phyloP scores from a whole-genome alignment of 1,140 invertebrate genomes.

The Sinella curviseta region DNA sequence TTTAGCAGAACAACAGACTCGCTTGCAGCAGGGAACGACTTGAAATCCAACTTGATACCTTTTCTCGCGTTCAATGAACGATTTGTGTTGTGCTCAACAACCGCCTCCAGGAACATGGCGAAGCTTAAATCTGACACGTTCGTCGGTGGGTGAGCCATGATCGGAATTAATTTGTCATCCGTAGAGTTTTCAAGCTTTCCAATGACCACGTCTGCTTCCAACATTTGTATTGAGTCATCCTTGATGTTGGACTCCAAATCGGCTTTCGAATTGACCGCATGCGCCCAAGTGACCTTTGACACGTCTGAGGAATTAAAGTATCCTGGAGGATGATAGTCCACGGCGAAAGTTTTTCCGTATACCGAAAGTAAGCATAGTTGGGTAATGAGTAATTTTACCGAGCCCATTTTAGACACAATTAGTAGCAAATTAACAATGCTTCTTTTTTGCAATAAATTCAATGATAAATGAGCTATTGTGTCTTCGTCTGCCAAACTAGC shows the following conservation, averaged over 20 bases:
- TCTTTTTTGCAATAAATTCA: too few relatives aligned
- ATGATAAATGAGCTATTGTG: too few relatives aligned
- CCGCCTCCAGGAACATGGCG: constrained; percentile 67
- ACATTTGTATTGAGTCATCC: constrained; percentile 65
- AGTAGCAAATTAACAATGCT: too few relatives aligned
- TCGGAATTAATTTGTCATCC: constrained; percentile 59
- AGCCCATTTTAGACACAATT: too few relatives aligned
- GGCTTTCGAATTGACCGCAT: constrained; percentile 72
- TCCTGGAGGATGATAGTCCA: background rate
- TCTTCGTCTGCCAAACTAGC: too few relatives aligned
- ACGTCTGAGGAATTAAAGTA: constrained; percentile 59
- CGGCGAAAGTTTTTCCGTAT: too few relatives aligned
- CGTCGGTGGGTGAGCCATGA: constrained; percentile 83
- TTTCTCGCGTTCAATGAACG: constrained; percentile 56
- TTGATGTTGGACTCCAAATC: constrained; percentile 64
- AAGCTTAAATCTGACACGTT: constrained; percentile 73
- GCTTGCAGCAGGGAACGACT: constrained; percentile 69
- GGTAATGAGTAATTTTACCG: too few relatives aligned
- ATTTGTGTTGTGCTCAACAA: constrained; percentile 56
- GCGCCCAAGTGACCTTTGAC: constrained; percentile 76
- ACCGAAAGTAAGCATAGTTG: too few relatives aligned
- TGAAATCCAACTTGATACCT: constrained; percentile 87
- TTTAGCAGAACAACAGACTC: too few relatives aligned
- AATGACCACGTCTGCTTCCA: constrained; percentile 81
- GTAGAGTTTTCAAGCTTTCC: constrained; percentile 58